phyloP scores from a whole-genome alignment of 2,113 vertebrate species.

The human (Homo sapiens) region DNA sequence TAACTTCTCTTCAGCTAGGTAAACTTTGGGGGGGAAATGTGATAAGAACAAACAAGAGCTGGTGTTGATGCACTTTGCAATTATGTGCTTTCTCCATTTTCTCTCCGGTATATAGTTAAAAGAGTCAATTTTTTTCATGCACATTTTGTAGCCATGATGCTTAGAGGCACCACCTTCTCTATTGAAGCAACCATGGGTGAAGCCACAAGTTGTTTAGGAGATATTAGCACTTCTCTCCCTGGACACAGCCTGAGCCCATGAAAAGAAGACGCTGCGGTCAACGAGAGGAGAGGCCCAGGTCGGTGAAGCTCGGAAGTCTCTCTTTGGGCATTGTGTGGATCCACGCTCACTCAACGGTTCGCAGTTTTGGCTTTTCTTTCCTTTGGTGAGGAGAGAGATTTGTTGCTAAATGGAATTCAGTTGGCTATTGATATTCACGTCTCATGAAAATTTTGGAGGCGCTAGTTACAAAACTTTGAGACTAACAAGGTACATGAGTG shows the following conservation, averaged over 20 bases:
- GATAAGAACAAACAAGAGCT: background rate
- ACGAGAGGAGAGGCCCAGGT: background rate
- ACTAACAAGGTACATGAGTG: background rate
- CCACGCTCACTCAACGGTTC: background rate
- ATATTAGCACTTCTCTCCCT: conserved; percentile 8
- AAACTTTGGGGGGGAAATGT: background rate
- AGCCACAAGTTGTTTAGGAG: background rate
- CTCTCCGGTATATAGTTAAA: background rate
- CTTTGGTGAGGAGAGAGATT: background rate
- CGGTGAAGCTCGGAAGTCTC: background rate
- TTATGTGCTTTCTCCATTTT: background rate
- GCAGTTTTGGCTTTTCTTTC: background rate
- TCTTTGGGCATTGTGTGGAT: background rate
- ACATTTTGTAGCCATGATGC: background rate
- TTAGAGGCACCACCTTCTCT: background rate
- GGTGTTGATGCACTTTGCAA: background rate
- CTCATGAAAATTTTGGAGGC: background rate
- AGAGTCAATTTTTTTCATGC: background rate
- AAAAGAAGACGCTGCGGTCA: background rate
- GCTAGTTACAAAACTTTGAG: background rate
- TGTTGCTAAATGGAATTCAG: background rate
- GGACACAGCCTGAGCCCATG: background rate
- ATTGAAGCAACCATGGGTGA: background rate
- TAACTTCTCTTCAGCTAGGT: background rate
- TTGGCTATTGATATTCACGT: background rate